Conservation (phyloP, 2,797 vertebrate genomes). For the Diglossa cyanea region DNA sequence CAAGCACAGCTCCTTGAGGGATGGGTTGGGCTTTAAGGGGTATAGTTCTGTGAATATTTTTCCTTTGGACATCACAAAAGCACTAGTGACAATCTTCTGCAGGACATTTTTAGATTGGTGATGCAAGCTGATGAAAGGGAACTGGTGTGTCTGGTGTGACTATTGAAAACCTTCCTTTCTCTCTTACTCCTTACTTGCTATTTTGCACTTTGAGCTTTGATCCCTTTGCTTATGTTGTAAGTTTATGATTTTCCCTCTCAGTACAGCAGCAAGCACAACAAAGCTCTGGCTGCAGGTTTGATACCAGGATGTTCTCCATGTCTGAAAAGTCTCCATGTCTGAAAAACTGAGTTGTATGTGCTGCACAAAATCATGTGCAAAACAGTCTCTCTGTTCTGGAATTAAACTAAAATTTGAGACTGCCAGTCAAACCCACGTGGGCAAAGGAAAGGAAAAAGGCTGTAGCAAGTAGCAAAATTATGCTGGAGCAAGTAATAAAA, state of each 20-base stretch:
- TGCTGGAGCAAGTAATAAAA: background rate
- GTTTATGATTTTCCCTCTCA: background rate
- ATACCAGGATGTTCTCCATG: background rate
- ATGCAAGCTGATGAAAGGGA: background rate
- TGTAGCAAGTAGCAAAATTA: background rate
- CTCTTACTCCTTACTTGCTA: background rate
- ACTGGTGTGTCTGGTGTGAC: background rate
- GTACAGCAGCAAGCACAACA: background rate
- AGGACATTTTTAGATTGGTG: background rate
- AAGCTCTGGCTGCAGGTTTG: background rate
- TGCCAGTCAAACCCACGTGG: background rate
- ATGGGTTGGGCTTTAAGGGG: background rate
- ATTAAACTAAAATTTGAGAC: background rate
- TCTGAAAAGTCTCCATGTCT: background rate
- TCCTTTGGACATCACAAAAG: background rate
- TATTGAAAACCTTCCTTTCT: background rate
- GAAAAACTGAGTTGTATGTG: background rate
- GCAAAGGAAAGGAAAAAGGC: background rate
- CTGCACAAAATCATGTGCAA: background rate
- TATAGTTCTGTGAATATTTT: background rate
- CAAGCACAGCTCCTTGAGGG: background rate
- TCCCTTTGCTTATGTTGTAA: background rate
- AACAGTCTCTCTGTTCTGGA: background rate
- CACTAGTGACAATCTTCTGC: background rate
- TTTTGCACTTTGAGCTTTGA: background rate